Evolutionary conservation across 1,140 invertebrate genomes (phyloP).

Genomic region (Gonioctena quinquepunctata): DNA sequence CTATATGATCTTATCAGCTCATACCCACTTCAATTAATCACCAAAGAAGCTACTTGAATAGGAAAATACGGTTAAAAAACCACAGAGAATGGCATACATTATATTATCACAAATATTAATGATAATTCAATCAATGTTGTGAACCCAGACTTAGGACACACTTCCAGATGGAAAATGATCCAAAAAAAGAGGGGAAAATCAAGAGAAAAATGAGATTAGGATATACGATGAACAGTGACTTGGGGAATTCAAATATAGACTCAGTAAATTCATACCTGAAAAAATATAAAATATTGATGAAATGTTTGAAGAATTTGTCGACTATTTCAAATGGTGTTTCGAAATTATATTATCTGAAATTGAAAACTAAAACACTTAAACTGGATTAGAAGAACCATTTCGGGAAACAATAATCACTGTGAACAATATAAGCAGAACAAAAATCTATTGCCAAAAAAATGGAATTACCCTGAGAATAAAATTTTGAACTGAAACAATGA

Average conservation of each 20-base stretch:
- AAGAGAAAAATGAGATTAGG: background rate
- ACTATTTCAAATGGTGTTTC: background rate
- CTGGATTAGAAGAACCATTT: background rate
- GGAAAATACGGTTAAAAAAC: background rate
- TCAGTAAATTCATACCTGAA: too few relatives aligned
- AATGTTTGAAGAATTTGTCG: too few relatives aligned
- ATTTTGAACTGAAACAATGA: too few relatives aligned
- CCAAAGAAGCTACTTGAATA: background rate
- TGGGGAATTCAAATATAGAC: too few relatives aligned
- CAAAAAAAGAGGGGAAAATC: background rate
- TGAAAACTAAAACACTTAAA: background rate
- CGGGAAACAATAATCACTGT: too few relatives aligned
- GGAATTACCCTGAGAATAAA: background rate
- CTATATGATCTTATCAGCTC: too few relatives aligned
- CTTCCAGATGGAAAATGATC: background rate
- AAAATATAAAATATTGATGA: too few relatives aligned
- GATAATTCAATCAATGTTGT: background rate
- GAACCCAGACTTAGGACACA: background rate
- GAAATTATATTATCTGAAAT: background rate
- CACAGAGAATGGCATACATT: background rate
- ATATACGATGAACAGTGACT: background rate
- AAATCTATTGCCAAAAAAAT: background rate
- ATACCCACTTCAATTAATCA: background rate
- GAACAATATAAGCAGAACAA: background rate
- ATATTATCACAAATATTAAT: background rate